Base-by-base conservation (phyloP, 2,888 invertebrate genomes). In the Auanema sp. region DNA sequence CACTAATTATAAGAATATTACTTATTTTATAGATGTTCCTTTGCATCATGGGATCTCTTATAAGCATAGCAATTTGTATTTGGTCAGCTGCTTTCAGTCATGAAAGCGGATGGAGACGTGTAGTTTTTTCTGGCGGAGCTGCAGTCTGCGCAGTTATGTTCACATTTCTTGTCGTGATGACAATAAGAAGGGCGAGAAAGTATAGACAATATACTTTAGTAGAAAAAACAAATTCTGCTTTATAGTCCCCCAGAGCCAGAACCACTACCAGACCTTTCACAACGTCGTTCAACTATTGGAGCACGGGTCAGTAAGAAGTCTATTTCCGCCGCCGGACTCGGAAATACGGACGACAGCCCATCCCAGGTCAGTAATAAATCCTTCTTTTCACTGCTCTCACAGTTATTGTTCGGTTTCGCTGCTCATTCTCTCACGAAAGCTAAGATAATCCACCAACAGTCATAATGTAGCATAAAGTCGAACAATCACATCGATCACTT, bases 101-200 rank as follows among this genome's bases (percentile, higher is more conserved):
- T 25, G 77, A 77, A 51, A 41, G 52, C 16, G 67, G 66, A 11
- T 68, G 68, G 69, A 66, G 75, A 23, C 70, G 77, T 14, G 66
- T 75, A 10, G 61, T 75, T 5, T 76, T 77, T 52, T 68, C 77
- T 11, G 61, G 69, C 1, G 75, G 69, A 18, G 74, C 77, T n/a
- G 77, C 75, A 1, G 57, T 76, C 49, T 77, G 77, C 50, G 71
- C 76, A n/a, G 23, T 75, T 21, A 71, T 77, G 44, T 78, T 78
- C 68, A 69, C 66, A 21, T 67, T 76, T n/a, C 68, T 78, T 50
- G 75, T 76, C 5, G 65, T 76, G 21, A 75, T 72, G 64, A 71
- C 71, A 23, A 69, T 66, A 40, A 58, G 67, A 56, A 59, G 71
- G 49, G 71, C 72, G 21, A 70, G 68, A 43, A 65, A 75, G 78